Evolutionary conservation across 2,797 vertebrate species (phyloP), one percentile per base, ranked within the genome.

Genomic region (Gallirallus australis): DNA sequence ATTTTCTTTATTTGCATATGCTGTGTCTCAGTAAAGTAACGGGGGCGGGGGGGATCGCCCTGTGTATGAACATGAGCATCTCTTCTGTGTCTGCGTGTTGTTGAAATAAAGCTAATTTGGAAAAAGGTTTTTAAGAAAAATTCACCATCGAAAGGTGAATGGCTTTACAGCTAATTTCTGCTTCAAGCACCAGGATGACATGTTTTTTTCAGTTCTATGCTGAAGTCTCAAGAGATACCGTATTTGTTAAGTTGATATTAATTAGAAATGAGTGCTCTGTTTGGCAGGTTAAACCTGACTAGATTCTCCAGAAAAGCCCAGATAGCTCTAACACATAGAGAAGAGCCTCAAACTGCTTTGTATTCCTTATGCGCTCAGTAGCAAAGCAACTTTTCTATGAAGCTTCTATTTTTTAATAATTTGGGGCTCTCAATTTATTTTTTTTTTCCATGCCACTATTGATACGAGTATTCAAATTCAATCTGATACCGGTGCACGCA

Each of bases 171-270:
- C 23, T 82, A 20, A 68, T 87, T 92, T 89, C 79, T 89, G 30
- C 57, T 69, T 78, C 61, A 59, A 47, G 33, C 37, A 59, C 57
- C 78, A 61, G 42, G 15, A 37, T 91, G 82, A 69, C 37, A 5
- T 80, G n/a, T 2, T 82, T 71, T 82, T 82, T 91, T 78, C 48
- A 47, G 42, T 73, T 93, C 52, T 53, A 7, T 89, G 28, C n/a
- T 69, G 84, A 59, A 9, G 37, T 79, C 61, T 81, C 6, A 1
- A 84, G 86, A 89, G 81, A 42, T 63, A 35, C 33, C 73, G 53
- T 85, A 50, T 93, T 93, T 93, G 27, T 89, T 69, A 54, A 80
- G 73, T 35, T 81, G 16, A 39, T 94, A 71, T 73, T 94, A 89
- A 89, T 96, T 92, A 92, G 77, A 86, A 94, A 87, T 57, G 28